phyloP scores from a whole-genome alignment of 1,140 invertebrate genomes.

The Cydia splendana region DNA sequence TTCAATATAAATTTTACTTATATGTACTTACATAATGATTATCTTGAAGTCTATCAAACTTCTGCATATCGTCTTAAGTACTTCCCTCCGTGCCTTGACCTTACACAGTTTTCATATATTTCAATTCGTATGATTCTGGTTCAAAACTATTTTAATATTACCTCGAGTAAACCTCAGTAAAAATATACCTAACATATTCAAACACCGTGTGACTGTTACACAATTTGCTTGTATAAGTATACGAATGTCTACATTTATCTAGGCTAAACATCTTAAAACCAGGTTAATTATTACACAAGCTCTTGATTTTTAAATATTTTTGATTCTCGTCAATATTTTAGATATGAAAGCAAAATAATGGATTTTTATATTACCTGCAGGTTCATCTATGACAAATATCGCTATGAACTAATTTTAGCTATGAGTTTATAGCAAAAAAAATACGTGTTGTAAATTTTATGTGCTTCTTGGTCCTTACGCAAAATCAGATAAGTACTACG shows the following conservation, averaged over 20 bases:
- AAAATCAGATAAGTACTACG: too few relatives aligned
- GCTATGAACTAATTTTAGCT: too few relatives aligned
- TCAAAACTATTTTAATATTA: neutral
- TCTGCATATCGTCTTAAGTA: conserved; percentile 21
- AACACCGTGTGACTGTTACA: neutral
- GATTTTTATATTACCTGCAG: too few relatives aligned
- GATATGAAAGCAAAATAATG: too few relatives aligned
- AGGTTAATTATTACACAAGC: too few relatives aligned
- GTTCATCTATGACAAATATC: too few relatives aligned
- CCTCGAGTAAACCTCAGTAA: neutral
- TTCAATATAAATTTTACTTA: neutral
- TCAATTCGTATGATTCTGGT: neutral
- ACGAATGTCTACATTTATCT: neutral
- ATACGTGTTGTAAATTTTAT: too few relatives aligned
- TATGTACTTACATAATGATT: neutral
- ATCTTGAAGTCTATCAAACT: neutral
- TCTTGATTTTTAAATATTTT: too few relatives aligned
- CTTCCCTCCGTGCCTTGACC: conserved; percentile 36
- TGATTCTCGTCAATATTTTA: too few relatives aligned
- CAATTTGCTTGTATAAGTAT: neutral
- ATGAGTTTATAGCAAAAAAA: too few relatives aligned
- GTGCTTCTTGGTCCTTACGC: too few relatives aligned
- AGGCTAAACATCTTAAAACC: too few relatives aligned
- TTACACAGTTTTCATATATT: conserved; percentile 3
- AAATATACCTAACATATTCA: neutral